Evolutionary conservation across 2,888 invertebrate species (phyloP), one percentile per base, ranked within the genome.

Genomic region (Nesidiocoris tenuis): DNA sequence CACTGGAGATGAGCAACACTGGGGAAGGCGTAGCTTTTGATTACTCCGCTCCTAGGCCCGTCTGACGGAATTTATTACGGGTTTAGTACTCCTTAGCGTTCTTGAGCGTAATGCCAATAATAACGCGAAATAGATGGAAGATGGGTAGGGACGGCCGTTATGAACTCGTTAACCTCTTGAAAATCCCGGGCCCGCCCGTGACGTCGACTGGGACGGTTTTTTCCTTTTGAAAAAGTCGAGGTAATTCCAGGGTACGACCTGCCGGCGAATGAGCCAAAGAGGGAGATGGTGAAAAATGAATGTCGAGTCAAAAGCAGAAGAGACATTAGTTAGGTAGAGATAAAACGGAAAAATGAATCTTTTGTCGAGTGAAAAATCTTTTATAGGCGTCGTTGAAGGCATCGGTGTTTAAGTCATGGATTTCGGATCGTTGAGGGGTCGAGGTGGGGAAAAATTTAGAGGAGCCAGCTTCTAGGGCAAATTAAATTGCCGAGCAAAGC

Each of bases 41-140:
- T 70, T 70, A 70, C 70, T 70, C 70, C 3, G 39, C 5, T 70
- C 70, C 70, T 24, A 25, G 70, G 56, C 61, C 57, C 70, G 56
- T 70, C 70, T 70, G 56, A 70, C 57, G 59, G 70, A 70, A 70
- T 70, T 70, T 70, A 70, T 70, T 70, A 70, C 70, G 70, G 70
- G 59, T 70, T 70, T 70, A 70, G 70, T 70, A 25, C 70, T 70
- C 59, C 57, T 70, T 59, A 70, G 39, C 39, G 39, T 39, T 39
- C 39, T 39, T 57, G 70, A 23, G 24, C 39, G 59, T 70, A 56
- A 56, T 59, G 57, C 57, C 59, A 59, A 59, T 70, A 67, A 59
- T 59, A 63, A 57, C 17, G 59, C 56, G 19, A 16, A 19, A 5
- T 57, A 19, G 39, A 54, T 19, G 7, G 66, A 54, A 12, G 57